A percentile compares a stretch with the other conserved stretches of the same genome.
Conservation (phyloP, 2,113 vertebrate species). For the Cygnus buccinator region DNA sequence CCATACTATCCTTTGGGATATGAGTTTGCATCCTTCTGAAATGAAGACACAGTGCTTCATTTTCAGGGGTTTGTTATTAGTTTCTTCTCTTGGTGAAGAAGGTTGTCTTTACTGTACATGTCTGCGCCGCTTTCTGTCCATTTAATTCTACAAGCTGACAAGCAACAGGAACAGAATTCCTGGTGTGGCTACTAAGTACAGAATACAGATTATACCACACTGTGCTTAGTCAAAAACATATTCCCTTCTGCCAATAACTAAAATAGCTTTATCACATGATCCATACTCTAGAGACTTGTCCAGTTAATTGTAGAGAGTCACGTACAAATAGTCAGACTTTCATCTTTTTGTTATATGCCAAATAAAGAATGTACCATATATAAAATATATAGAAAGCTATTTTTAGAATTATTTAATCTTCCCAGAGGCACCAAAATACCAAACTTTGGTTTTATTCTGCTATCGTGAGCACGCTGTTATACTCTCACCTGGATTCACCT, state of each 20-base stretch:
- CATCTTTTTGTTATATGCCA: neutral
- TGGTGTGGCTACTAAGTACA: neutral
- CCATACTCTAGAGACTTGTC: neutral
- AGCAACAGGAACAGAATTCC: slow-evolving; percentile 1
- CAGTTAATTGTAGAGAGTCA: neutral
- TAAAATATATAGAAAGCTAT: neutral
- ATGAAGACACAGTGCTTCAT: slow-evolving; percentile 1
- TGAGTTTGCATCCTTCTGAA: slow-evolving; percentile 26
- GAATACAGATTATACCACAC: neutral
- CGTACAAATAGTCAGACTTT: neutral
- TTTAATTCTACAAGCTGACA: neutral
- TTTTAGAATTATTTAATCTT: neutral
- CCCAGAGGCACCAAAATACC: neutral
- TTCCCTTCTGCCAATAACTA: neutral
- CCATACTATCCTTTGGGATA: slow-evolving; percentile 33
- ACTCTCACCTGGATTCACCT: neutral
- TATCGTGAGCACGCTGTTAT: neutral
- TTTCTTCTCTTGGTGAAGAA: slow-evolving; percentile 43
- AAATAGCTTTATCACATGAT: neutral
- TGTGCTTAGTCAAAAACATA: neutral
- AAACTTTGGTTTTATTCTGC: neutral
- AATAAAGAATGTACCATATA: neutral
- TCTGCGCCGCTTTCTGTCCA: neutral
- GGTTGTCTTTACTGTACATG: neutral
- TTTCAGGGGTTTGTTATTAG: slow-evolving; percentile 11